Percentiles rank a stretch among this genome's conserved stretches.
Evolutionary conservation across 2,888 invertebrate species (phyloP).

Genomic region (Leucophenga maculata): DNA sequence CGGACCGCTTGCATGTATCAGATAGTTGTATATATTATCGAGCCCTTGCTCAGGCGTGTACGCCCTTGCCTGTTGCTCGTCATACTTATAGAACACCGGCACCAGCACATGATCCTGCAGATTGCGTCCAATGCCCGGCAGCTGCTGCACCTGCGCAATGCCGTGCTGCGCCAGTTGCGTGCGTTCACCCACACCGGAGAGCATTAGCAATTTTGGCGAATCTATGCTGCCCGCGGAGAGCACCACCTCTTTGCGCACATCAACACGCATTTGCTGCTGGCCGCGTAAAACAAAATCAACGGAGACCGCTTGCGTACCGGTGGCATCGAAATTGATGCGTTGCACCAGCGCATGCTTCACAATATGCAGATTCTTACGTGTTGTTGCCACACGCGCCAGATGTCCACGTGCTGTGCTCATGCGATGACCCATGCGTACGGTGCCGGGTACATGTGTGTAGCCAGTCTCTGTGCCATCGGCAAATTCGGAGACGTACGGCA

Average conservation of each 20-base stretch:
- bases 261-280: slow-evolving; percentile 45
- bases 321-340: slow-evolving; percentile 74
- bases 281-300: slow-evolving; percentile 74
- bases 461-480: slow-evolving; percentile 73
- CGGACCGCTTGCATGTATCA: slow-evolving; percentile 73
- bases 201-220: slow-evolving; percentile 67
- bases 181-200: slow-evolving; percentile 68
- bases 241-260: slow-evolving; percentile 58
- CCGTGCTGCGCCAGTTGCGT: slow-evolving; percentile 50
- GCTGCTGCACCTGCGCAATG: slow-evolving; percentile 51
- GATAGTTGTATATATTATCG: slow-evolving; percentile 71
- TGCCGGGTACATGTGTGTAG: slow-evolving; percentile 73
- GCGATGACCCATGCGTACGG: slow-evolving; percentile 77
- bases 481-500: slow-evolving; percentile 67
- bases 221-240: slow-evolving; percentile 68
- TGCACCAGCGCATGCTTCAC: slow-evolving; percentile 75
- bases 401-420: slow-evolving; percentile 84
- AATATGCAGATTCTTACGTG: slow-evolving; percentile 75
- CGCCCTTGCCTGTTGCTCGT: slow-evolving; percentile 50
- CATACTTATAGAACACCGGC: slow-evolving; percentile 68
- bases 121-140: slow-evolving; percentile 78
- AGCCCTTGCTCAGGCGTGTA: slow-evolving; percentile 57
- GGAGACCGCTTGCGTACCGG: slow-evolving; percentile 69
- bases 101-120: slow-evolving; percentile 85
- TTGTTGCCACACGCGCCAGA: slow-evolving; percentile 73